Evolutionary conservation across 2,113 vertebrate genomes (phyloP).

Genomic region (Elachura formosa): DNA sequence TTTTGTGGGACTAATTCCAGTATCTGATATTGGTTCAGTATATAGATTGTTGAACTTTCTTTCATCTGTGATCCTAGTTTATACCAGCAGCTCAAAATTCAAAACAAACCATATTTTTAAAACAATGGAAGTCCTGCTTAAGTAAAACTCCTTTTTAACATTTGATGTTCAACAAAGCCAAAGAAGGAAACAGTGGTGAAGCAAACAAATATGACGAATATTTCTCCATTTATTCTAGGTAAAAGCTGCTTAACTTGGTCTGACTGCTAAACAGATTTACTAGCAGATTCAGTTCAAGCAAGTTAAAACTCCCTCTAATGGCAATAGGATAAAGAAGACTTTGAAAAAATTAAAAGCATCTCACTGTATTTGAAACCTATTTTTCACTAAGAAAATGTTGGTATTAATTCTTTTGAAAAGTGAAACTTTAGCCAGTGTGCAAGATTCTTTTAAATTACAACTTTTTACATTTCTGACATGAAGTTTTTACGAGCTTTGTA

Average conservation of each 20-base stretch:
- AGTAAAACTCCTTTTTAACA: background rate
- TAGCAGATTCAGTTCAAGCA: background rate
- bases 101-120: background rate
- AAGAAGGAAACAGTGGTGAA: background rate
- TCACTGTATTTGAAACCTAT: background rate
- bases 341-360: background rate
- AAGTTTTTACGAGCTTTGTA: background rate
- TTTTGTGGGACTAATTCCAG: background rate
- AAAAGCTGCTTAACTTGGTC: background rate
- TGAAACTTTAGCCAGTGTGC: background rate
- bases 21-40: background rate
- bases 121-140: background rate
- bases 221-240: background rate
- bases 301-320: slow-evolving; percentile 44
- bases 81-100: background rate
- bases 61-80: background rate
- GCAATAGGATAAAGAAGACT: background rate
- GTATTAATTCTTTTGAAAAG: background rate
- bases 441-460: background rate
- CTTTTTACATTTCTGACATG: background rate
- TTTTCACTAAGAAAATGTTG: background rate
- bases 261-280: background rate
- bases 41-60: background rate
- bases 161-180: background rate
- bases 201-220: background rate